Evolutionary conservation across 1,140 invertebrate species (phyloP).

Genomic region (Holcopasites calliopsidis): DNA sequence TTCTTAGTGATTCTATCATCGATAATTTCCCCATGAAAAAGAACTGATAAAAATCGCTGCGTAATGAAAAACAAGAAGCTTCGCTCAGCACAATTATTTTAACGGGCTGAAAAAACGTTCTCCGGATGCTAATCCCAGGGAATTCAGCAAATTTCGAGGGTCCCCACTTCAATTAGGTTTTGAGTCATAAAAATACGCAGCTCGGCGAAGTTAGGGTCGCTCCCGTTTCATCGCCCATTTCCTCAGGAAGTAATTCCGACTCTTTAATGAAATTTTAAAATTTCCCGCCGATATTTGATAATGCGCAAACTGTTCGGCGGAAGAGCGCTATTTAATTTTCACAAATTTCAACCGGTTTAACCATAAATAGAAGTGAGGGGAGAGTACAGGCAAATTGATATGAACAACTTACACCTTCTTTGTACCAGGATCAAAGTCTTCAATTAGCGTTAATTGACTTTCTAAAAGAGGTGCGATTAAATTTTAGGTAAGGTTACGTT

Average conservation of each 20-base stretch:
- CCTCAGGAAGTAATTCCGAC: conserved; percentile 64
- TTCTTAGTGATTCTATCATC: background rate
- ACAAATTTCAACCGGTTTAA: background rate
- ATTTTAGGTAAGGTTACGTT: background rate
- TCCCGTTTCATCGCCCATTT: conserved; percentile 33
- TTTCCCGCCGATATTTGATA: conserved; percentile 50
- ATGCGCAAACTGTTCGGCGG: conserved; percentile 48
- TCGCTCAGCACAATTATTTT: conserved; percentile 41
- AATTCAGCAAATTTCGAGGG: conserved; percentile 53
- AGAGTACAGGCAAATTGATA: background rate
- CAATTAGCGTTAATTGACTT: background rate
- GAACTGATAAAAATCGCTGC: background rate
- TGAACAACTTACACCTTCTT: background rate
- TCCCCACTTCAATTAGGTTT: conserved; percentile 67
- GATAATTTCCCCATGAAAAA: background rate
- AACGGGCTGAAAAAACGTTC: conserved; percentile 35
- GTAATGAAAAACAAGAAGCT: background rate
- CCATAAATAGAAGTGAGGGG: too few species aligned
- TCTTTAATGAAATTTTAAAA: conserved; percentile 69
- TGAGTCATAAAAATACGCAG: conserved; percentile 61
- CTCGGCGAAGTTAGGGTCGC: conserved; percentile 4
- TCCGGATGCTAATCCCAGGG: conserved; percentile 40
- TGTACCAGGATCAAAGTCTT: background rate
- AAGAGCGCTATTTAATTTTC: conserved; percentile 41
- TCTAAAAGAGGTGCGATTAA: background rate